phyloP scores from a whole-genome alignment of 2,113 vertebrate genomes.

The Sinocyclocheilus anophthalmus region DNA sequence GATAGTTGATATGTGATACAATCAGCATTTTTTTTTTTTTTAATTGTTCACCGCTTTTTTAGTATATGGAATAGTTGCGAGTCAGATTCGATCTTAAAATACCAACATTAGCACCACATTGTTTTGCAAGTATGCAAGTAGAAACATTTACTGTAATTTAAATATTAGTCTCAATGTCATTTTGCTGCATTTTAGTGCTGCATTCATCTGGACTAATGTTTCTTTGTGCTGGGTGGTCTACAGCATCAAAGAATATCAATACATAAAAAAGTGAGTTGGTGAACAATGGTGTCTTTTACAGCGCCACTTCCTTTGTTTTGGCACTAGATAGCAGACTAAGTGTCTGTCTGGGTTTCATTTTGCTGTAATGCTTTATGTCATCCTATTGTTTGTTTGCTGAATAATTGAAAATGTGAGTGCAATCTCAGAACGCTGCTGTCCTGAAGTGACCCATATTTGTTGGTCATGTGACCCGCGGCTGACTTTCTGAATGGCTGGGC shows the following conservation, averaged over 20 bases:
- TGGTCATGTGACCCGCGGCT: slow-evolving; percentile 48
- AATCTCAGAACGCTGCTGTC: slow-evolving; percentile 45
- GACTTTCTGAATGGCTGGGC: slow-evolving; percentile 33
- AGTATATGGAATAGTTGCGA: neutral
- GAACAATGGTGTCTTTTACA: slow-evolving; percentile 30
- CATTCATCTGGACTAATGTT: neutral
- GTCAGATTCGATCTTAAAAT: neutral
- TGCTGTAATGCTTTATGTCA: neutral
- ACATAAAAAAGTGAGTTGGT: neutral
- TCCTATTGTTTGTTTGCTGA: slow-evolving; percentile 36
- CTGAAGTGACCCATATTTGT: slow-evolving; percentile 54
- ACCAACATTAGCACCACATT: neutral
- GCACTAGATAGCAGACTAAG: slow-evolving; percentile 21
- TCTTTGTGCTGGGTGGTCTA: slow-evolving; percentile 8
- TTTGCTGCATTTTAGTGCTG: neutral
- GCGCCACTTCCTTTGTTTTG: slow-evolving; percentile 13
- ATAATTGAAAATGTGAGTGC: slow-evolving; percentile 53
- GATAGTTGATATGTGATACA: slow-evolving; percentile 1
- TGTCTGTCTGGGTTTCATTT: slow-evolving; percentile 25
- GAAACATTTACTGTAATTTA: neutral
- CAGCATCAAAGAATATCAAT: neutral
- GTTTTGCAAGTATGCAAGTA: neutral
- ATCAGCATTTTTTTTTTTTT: neutral
- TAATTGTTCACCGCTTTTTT: neutral
- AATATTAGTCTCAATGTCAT: neutral